Conservation (phyloP, 2,797 vertebrate genomes). For the Enteromius anoplus region DNA sequence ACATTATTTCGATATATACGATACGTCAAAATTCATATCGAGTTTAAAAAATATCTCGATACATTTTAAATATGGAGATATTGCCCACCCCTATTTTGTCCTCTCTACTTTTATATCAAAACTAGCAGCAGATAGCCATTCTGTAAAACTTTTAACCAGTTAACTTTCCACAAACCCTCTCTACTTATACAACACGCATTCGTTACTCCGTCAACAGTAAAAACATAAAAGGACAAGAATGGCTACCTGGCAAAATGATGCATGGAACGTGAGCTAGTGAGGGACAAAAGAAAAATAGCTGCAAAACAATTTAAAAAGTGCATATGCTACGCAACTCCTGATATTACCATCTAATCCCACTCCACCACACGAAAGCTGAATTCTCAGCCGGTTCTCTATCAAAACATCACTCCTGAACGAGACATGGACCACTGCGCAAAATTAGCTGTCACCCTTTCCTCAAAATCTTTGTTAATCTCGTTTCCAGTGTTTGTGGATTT, state of each 20-base stretch:
- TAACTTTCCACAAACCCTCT: slow-evolving; percentile 10
- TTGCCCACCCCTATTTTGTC: not conserved
- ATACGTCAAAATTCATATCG: too few species aligned
- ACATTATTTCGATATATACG: too few species aligned
- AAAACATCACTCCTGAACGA: slow-evolving; percentile 94
- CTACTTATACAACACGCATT: slow-evolving; percentile 29
- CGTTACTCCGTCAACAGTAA: slow-evolving; percentile 35
- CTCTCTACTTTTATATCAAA: not conserved
- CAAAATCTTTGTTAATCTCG: slow-evolving; percentile 99
- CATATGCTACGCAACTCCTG: slow-evolving; percentile 75
- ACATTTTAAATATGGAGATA: too few species aligned
- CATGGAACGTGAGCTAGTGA: slow-evolving; percentile 30
- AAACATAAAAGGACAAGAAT: slow-evolving; percentile 42
- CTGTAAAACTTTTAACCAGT: slow-evolving; percentile 11
- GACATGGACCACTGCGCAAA: slow-evolving; percentile 96
- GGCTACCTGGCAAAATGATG: slow-evolving; percentile 50
- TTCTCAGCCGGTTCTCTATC: slow-evolving; percentile 90
- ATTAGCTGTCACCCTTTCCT: slow-evolving; percentile 99
- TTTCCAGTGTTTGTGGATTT: slow-evolving; percentile 99
- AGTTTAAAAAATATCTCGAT: too few species aligned
- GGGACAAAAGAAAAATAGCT: slow-evolving; percentile 39
- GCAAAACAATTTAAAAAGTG: slow-evolving; percentile 77
- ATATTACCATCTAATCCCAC: slow-evolving; percentile 59
- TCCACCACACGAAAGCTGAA: slow-evolving; percentile 64
- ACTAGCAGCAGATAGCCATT: not conserved